These are phyloP conservation scores for Pogonocichla stellata DNA, from an alignment of 2,113 vertebrate genomes.

Conservation along the genomic window DNA sequence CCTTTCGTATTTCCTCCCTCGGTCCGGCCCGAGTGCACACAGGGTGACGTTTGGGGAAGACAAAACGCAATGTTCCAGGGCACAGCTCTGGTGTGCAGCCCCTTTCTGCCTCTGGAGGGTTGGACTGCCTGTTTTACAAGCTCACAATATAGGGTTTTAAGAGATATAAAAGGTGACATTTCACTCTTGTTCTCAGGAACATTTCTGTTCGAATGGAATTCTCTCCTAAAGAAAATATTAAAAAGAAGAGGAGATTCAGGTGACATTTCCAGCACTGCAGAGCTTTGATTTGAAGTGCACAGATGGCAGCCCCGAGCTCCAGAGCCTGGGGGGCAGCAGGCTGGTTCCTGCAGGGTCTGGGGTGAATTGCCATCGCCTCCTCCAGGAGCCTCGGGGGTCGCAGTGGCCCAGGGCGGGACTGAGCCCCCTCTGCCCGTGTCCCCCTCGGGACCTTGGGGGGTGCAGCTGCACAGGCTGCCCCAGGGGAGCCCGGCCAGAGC, in stretches of 20 bases:
- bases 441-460: too few relatives aligned
- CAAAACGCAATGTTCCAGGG: background rate
- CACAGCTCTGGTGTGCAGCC: background rate
- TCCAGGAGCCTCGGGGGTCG: too few relatives aligned
- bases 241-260: background rate
- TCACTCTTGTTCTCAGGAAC: background rate
- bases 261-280: background rate
- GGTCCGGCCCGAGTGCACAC: background rate
- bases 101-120: background rate
- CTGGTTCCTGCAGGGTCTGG: background rate
- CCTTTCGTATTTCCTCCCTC: background rate
- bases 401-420: background rate
- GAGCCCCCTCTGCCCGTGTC: background rate
- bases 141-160: background rate
- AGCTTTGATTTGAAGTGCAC: slow-evolving; percentile 12
- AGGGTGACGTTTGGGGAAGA: background rate
- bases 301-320: background rate
- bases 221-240: background rate
- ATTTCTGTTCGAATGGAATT: slow-evolving; percentile 26
- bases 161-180: slow-evolving; percentile 28
- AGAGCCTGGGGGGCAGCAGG: background rate
- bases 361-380: background rate
- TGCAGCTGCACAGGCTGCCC: too few relatives aligned
- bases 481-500: background rate
- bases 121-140: background rate